Percentiles rank a stretch among this genome's conserved stretches.
phyloP scores from a whole-genome alignment of 2,113 vertebrate species.

The Bambusicola thoracicus region DNA sequence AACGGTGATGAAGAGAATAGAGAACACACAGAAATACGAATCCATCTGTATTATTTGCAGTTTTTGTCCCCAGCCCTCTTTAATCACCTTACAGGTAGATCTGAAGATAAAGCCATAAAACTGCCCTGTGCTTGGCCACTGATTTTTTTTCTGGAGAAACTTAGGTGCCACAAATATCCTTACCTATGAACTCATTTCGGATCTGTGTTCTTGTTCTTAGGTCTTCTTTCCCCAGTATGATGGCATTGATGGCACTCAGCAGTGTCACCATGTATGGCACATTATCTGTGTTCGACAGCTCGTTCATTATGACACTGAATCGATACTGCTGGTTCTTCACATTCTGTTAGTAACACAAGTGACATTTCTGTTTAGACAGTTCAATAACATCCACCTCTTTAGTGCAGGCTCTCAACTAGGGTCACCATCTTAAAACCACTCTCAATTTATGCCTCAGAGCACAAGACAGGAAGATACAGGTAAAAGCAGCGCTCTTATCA shows the following conservation, averaged over 20 bases:
- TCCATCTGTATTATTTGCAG: neutral
- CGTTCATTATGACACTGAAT: constrained; percentile 94
- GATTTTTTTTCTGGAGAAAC: neutral
- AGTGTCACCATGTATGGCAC: constrained; percentile 93
- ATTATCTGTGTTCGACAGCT: constrained; percentile 90
- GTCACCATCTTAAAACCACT: neutral
- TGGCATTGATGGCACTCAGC: constrained; percentile 92
- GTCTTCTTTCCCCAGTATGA: constrained; percentile 92
- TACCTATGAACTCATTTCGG: constrained; percentile 95
- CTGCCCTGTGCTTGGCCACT: neutral
- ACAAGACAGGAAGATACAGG: neutral
- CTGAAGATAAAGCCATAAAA: neutral
- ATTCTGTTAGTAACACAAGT: constrained; percentile 73
- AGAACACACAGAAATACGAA: neutral
- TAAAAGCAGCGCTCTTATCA: neutral
- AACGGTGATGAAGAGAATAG: neutral
- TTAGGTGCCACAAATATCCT: neutral
- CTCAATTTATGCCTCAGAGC: neutral
- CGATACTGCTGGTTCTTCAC: constrained; percentile 95
- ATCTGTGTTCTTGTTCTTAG: constrained; percentile 87
- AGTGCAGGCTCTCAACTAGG: neutral
- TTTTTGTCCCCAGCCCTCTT: neutral
- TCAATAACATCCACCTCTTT: neutral
- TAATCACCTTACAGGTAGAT: neutral
- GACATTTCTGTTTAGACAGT: neutral